These are phyloP conservation scores for Penelope pileata DNA, from an alignment of 2,113 vertebrate species.

Conservation along the genomic window DNA sequence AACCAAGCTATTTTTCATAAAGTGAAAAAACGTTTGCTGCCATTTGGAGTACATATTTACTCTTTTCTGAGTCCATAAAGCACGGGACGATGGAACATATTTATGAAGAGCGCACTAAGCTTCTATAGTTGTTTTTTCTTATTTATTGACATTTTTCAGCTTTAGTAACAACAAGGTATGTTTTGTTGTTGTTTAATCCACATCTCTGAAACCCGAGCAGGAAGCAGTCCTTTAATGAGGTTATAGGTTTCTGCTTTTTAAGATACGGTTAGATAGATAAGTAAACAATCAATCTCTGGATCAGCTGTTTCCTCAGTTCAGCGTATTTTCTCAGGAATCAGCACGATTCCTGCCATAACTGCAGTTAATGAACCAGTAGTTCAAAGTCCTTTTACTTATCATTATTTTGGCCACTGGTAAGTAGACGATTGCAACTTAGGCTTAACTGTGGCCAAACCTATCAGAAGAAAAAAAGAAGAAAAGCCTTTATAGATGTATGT, in stretches of 20 bases:
- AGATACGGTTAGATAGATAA: neutral
- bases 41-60: neutral
- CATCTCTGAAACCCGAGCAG: neutral
- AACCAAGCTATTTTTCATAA: neutral
- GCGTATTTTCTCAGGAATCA: slow-evolving; percentile 1
- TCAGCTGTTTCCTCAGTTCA: neutral
- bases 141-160: neutral
- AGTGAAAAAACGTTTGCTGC: neutral
- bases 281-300: neutral
- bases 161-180: neutral
- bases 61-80: neutral
- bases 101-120: neutral
- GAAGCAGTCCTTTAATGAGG: neutral
- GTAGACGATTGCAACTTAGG: neutral
- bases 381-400: neutral
- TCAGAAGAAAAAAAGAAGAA: neutral
- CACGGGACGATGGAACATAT: neutral
- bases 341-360: neutral
- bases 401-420: slow-evolving; percentile 5
- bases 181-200: neutral
- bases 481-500: neutral
- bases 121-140: neutral
- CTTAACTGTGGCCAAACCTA: neutral
- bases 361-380: neutral
- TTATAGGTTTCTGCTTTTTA: neutral